Evolutionary conservation across 2,797 vertebrate species (phyloP).

Genomic region (Menidia menidia): DNA sequence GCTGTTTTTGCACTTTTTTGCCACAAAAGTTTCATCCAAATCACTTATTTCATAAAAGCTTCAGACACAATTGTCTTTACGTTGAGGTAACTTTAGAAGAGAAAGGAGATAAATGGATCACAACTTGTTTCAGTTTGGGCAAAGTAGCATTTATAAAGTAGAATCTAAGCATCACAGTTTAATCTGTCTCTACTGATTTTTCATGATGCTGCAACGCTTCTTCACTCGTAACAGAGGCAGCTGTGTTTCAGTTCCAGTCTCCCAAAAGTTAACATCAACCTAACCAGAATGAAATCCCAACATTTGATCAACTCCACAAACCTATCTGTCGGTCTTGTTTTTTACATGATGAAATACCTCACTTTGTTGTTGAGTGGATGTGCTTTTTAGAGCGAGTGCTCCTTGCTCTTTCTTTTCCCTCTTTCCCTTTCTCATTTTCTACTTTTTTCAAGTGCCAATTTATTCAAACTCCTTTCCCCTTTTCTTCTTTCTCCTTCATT

Average conservation of each 20-base stretch:
- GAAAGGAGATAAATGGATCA: neutral
- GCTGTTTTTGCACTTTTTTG: no score
- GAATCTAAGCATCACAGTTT: no score
- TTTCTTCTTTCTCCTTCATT: slow-evolving; percentile 89
- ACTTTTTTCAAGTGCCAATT: slow-evolving; percentile 88
- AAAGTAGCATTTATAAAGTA: neutral
- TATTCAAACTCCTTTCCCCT: slow-evolving; percentile 86
- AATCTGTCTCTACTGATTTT: neutral
- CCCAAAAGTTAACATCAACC: slow-evolving; percentile 24
- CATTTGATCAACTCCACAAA: slow-evolving; percentile 34
- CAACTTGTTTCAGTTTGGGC: neutral
- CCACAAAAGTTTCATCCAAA: no score
- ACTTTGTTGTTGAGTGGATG: slow-evolving; percentile 65
- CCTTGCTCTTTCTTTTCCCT: slow-evolving; percentile 54
- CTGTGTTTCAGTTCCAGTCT: slow-evolving; percentile 11
- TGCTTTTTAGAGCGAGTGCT: slow-evolving; percentile 55
- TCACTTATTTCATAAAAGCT: neutral
- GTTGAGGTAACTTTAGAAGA: neutral
- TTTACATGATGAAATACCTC: slow-evolving; percentile 53
- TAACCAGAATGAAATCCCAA: slow-evolving; percentile 33
- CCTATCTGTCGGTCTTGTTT: slow-evolving; percentile 54
- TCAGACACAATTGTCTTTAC: neutral
- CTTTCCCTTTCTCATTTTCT: slow-evolving; percentile 75
- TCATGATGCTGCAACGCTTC: neutral
- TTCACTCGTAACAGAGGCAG: neutral